Evolutionary conservation across 2,113 vertebrate genomes (phyloP).

Genomic region (Pseudopipra pipra): DNA sequence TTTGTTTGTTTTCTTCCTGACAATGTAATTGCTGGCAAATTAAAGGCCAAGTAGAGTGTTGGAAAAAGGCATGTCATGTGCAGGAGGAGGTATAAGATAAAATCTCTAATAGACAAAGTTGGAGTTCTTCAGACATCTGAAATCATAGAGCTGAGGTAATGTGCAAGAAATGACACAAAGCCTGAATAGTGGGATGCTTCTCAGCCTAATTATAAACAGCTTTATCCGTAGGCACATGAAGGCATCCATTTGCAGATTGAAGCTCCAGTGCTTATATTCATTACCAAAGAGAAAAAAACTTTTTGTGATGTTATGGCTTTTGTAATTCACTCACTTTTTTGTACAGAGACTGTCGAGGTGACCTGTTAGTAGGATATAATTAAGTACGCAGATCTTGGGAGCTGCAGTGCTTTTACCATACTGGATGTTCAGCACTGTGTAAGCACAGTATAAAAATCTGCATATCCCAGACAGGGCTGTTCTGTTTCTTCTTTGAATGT

Average conservation of each 20-base stretch:
- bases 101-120: background rate
- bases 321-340: background rate
- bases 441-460: background rate
- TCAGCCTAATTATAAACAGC: background rate
- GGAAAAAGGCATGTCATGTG: background rate
- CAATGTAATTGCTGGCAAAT: background rate
- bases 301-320: background rate
- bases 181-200: background rate
- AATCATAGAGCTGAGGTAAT: background rate
- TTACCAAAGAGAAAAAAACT: background rate
- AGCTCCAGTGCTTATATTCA: background rate
- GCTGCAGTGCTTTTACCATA: background rate
- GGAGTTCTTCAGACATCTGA: background rate
- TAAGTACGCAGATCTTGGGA: background rate
- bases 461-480: background rate
- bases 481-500: conserved; percentile 1
- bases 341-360: background rate
- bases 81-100: background rate
- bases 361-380: background rate
- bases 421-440: background rate
- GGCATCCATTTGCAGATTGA: background rate
- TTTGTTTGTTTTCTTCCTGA: background rate
- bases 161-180: background rate
- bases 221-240: background rate
- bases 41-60: background rate